A percentile compares a stretch with the other conserved stretches of the same genome.
phyloP scores from a whole-genome alignment of 2,113 vertebrate genomes.

The Petroica traversi region DNA sequence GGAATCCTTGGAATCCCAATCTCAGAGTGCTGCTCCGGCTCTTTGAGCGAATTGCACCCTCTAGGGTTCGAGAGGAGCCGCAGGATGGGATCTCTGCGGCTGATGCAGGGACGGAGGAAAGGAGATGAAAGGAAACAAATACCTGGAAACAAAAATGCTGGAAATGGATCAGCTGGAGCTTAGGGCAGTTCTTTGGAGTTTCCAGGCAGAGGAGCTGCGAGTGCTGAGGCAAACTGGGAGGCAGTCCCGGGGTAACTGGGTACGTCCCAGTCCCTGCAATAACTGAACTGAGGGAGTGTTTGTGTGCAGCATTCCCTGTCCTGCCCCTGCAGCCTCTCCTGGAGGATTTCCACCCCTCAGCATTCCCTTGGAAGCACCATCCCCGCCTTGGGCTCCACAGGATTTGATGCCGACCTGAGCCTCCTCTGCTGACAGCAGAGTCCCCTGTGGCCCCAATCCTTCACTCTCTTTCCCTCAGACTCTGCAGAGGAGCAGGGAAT shows the following conservation, averaged over 20 bases:
- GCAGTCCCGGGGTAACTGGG: background rate
- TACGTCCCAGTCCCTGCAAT: background rate
- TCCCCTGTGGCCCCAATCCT: background rate
- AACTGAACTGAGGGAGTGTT: fast-evolving
- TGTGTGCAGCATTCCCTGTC: background rate
- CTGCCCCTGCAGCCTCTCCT: background rate
- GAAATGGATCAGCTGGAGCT: background rate
- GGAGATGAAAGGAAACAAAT: background rate
- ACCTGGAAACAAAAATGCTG: background rate
- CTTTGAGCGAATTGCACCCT: constrained; percentile 19
- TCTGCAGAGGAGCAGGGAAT: background rate
- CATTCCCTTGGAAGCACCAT: background rate
- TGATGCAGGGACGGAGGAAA: background rate
- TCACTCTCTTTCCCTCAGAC: fast-evolving
- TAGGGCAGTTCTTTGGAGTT: background rate
- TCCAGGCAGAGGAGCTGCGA: background rate
- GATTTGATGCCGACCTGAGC: background rate
- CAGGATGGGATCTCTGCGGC: background rate
- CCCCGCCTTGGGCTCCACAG: background rate
- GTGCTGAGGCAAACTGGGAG: background rate
- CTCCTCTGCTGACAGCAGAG: too few relatives aligned
- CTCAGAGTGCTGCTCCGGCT: background rate
- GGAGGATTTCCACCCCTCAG: background rate
- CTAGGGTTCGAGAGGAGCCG: background rate
- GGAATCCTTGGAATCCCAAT: background rate